Conservation (phyloP, 2,888 invertebrate genomes). For the Drosophila affinis region DNA sequence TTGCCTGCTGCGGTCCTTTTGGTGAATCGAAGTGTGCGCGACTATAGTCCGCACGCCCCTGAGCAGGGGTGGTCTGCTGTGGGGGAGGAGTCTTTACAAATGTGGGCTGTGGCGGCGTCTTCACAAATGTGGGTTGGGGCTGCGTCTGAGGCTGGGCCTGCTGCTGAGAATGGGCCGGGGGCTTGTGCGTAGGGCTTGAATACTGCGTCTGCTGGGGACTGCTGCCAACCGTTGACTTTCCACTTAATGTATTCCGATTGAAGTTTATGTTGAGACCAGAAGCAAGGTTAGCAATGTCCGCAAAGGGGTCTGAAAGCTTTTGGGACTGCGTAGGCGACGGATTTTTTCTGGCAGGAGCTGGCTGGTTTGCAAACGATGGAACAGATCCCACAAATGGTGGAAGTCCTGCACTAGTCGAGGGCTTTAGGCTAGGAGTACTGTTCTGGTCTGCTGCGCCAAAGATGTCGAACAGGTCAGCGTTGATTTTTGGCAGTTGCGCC, state of each 20-base stretch:
- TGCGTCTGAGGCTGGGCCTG: constrained; percentile 33
- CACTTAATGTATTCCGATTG: constrained; percentile 78
- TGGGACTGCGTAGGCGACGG: constrained; percentile 84
- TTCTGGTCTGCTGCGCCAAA: constrained; percentile 85
- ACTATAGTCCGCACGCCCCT: constrained; percentile 85
- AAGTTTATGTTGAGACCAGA: constrained; percentile 83
- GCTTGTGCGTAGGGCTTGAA: constrained; percentile 83
- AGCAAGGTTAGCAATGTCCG: constrained; percentile 87
- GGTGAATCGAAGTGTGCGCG: constrained; percentile 88
- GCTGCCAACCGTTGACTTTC: constrained; percentile 80
- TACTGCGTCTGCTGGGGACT: constrained; percentile 83
- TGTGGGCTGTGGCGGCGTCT: constrained; percentile 34
- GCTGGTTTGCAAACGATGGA: constrained; percentile 53
- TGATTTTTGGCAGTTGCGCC: constrained; percentile 63
- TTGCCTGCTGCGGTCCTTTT: constrained; percentile 58
- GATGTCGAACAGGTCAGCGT: constrained; percentile 86
- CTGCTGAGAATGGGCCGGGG: constrained; percentile 55
- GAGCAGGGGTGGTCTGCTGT: constrained; percentile 34
- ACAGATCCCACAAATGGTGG: constrained; percentile 52
- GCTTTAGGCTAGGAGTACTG: constrained; percentile 54
- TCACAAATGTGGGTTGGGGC: constrained; percentile 7
- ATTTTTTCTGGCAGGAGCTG: constrained; percentile 79
- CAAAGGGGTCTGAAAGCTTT: constrained; percentile 88
- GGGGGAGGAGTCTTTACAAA: constrained; percentile 43
- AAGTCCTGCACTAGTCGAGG: constrained; percentile 48